phyloP scores from a whole-genome alignment of 2,113 vertebrate genomes.

The Chloropsis hardwickii region DNA sequence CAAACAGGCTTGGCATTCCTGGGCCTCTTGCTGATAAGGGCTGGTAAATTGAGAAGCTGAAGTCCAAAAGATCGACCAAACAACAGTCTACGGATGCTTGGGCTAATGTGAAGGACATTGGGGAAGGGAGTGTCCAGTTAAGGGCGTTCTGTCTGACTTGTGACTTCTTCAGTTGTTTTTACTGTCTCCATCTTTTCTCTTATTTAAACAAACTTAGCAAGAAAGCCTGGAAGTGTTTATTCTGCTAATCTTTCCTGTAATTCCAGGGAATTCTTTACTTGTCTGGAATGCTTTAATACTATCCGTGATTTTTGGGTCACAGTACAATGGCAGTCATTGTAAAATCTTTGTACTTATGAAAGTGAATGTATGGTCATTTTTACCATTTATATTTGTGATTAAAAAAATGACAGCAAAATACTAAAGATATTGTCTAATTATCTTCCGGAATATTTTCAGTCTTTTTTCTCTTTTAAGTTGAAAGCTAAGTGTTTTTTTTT shows the following conservation, averaged over 20 bases:
- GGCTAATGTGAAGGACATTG: not conserved
- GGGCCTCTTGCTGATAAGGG: not conserved
- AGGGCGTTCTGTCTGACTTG: not conserved
- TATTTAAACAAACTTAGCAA: conserved; percentile 6
- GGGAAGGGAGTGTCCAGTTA: not conserved
- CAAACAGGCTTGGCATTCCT: conserved; percentile 1
- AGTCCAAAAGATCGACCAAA: conserved; percentile 19
- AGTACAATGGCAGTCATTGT: not conserved
- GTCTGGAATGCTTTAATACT: not conserved
- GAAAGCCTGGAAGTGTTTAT: conserved; percentile 6
- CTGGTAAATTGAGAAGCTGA: not conserved
- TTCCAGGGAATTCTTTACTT: not conserved
- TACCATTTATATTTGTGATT: not conserved
- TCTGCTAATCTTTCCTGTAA: not conserved
- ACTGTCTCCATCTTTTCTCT: not conserved
- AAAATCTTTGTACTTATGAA: not conserved
- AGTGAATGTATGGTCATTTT: not conserved
- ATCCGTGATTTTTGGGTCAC: not conserved
- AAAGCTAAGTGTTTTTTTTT: not conserved
- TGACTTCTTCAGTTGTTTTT: not conserved
- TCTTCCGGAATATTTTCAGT: not conserved
- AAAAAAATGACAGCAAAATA: not conserved
- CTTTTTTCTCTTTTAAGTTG: not conserved
- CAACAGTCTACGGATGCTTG: not conserved
- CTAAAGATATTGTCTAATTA: not conserved